Evolutionary conservation across 2,113 vertebrate genomes (phyloP).

Genomic region (Heterochromis multidens): DNA sequence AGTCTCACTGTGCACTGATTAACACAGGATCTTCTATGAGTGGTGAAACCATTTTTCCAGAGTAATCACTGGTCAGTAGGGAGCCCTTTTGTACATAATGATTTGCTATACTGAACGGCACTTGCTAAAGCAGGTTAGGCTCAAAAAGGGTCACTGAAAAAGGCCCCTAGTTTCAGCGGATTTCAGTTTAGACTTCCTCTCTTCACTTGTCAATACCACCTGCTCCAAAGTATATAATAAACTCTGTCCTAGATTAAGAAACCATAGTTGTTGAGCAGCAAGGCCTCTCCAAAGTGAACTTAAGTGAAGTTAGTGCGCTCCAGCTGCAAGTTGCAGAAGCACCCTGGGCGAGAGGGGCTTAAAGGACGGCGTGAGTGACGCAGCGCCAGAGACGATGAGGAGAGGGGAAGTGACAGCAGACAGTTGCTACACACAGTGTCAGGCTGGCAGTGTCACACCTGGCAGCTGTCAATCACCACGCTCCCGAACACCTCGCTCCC

Average conservation of each 20-base stretch:
- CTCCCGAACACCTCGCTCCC: conserved; percentile 57
- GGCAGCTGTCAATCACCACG: conserved; percentile 76
- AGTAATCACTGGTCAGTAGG: not conserved
- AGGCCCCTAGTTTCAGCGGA: not conserved
- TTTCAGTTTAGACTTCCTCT: not conserved
- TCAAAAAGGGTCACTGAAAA: not conserved
- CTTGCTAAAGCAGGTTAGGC: not conserved
- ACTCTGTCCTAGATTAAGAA: conserved; percentile 13
- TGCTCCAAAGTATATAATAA: not conserved
- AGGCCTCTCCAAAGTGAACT: conserved; percentile 31
- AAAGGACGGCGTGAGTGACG: conserved; percentile 22
- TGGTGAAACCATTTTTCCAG: not conserved
- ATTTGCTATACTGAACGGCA: not conserved
- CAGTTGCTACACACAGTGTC: conserved; percentile 67
- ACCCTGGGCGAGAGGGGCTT: conserved; percentile 27
- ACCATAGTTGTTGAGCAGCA: not conserved
- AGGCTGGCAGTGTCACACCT: conserved; percentile 73
- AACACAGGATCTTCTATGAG: not conserved
- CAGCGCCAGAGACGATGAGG: not conserved
- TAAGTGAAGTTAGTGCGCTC: conserved; percentile 15
- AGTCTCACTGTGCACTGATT: not conserved
- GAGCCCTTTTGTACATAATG: not conserved
- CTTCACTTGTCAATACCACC: not conserved
- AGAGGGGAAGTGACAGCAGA: conserved; percentile 70
- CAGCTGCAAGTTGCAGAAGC: conserved; percentile 36